Conservation (phyloP, 1,140 invertebrate genomes). For the Hydropsyche tenuis region DNA sequence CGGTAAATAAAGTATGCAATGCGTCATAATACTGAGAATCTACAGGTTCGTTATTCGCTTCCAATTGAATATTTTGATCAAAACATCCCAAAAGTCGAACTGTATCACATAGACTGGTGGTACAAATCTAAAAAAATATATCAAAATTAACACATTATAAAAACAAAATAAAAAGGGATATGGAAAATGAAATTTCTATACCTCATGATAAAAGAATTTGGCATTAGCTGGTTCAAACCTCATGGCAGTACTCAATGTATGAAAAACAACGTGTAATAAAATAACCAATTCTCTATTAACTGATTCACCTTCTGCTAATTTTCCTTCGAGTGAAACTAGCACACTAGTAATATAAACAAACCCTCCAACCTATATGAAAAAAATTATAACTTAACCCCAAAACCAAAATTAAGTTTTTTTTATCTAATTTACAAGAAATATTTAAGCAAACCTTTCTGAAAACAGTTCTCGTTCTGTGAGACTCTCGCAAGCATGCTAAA, state of each 20-base stretch:
- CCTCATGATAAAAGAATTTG: constrained; percentile 96
- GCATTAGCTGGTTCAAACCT: constrained; percentile 98
- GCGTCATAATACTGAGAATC: constrained; percentile 63
- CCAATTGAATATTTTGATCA: constrained; percentile 60
- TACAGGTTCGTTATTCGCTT: constrained; percentile 63
- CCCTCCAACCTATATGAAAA: constrained; percentile 72
- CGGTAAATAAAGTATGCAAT: constrained; percentile 76
- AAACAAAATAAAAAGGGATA: background rate
- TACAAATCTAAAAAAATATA: constrained; percentile 73
- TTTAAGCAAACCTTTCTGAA: constrained; percentile 88
- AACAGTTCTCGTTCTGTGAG: constrained; percentile 93
- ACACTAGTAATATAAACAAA: constrained; percentile 98
- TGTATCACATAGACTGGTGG: constrained; percentile 91
- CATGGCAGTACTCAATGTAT: constrained; percentile 96
- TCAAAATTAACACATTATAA: background rate
- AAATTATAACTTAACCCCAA: constrained; percentile 24
- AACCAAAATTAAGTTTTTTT: background rate
- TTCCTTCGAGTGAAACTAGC: constrained; percentile 90
- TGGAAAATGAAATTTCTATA: constrained; percentile 54
- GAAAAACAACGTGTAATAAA: constrained; percentile 89
- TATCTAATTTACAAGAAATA: constrained; percentile 33
- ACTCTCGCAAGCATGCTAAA: constrained; percentile 87
- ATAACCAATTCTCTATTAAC: constrained; percentile 68
- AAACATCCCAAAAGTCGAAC: constrained; percentile 92
- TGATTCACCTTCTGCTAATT: constrained; percentile 64